phyloP scores from a whole-genome alignment of 1,140 invertebrate species.

The Myzus persicae region DNA sequence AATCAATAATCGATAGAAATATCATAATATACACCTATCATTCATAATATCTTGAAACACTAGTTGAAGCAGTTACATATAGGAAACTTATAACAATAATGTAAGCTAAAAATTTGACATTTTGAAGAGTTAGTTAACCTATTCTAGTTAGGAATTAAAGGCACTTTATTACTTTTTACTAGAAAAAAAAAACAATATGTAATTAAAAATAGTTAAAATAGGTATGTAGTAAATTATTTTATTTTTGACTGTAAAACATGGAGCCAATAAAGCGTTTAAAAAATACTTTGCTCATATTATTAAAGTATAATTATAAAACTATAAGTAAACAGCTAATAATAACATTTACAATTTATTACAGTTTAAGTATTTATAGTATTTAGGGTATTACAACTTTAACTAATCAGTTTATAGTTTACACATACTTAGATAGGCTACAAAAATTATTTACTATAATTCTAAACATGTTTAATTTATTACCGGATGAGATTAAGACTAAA shows the following conservation, averaged over 20 bases:
- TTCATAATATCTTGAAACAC: background rate
- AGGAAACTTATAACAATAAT: background rate
- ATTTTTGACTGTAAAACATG: background rate
- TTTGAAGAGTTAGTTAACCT: background rate
- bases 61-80: background rate
- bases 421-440: background rate
- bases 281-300: background rate
- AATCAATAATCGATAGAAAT: background rate
- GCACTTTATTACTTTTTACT: background rate
- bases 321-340: background rate
- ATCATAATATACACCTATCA: background rate
- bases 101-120: background rate
- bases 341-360: background rate
- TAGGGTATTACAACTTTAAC: background rate
- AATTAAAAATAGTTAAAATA: background rate
- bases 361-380: background rate
- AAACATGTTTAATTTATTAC: background rate
- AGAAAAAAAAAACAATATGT: background rate
- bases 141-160: background rate
- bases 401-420: background rate
- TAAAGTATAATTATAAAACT: background rate
- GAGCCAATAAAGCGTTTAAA: background rate
- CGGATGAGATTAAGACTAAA: background rate
- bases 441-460: background rate
- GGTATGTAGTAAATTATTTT: background rate